Conservation (phyloP, 1,140 invertebrate species). For the roundworm (Caenorhabditis elegans) region DNA sequence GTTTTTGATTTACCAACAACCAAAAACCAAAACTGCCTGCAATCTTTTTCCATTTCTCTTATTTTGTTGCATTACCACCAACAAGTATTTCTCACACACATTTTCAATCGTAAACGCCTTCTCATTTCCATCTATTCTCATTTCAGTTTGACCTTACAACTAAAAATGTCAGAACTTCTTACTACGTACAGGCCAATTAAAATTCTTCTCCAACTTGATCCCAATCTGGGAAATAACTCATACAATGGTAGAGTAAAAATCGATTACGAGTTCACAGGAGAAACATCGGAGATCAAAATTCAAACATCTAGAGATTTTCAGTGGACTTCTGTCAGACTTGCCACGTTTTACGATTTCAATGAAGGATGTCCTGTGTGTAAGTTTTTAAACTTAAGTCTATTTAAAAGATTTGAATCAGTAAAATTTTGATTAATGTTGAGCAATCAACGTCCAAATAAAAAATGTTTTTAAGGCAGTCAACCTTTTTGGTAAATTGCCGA, state of each 20-base stretch:
- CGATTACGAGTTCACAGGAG: not conserved
- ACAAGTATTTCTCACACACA: too few relatives aligned
- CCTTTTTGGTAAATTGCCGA: too few relatives aligned
- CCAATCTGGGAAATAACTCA: not conserved
- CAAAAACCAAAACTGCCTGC: too few relatives aligned
- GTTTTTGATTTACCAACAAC: too few relatives aligned
- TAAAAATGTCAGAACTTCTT: not conserved
- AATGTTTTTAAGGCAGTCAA: too few relatives aligned
- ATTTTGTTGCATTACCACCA: too few relatives aligned
- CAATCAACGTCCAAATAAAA: too few relatives aligned
- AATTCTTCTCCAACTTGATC: slow-evolving; percentile 1
- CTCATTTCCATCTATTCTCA: not conserved
- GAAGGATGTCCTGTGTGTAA: not conserved
- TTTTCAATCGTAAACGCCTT: not conserved
- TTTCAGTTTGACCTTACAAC: not conserved
- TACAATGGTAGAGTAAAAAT: slow-evolving; percentile 5
- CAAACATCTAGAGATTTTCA: not conserved
- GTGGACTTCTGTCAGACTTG: not conserved
- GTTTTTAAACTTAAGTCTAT: not conserved
- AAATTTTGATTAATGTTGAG: too few relatives aligned
- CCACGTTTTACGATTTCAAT: not conserved
- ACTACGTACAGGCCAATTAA: not conserved
- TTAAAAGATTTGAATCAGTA: not conserved
- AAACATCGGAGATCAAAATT: not conserved
- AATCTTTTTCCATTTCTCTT: too few relatives aligned